These are phyloP conservation scores for Xyliphius kryptos DNA, from an alignment of 2,113 vertebrate genomes.

Conservation along the genomic window DNA sequence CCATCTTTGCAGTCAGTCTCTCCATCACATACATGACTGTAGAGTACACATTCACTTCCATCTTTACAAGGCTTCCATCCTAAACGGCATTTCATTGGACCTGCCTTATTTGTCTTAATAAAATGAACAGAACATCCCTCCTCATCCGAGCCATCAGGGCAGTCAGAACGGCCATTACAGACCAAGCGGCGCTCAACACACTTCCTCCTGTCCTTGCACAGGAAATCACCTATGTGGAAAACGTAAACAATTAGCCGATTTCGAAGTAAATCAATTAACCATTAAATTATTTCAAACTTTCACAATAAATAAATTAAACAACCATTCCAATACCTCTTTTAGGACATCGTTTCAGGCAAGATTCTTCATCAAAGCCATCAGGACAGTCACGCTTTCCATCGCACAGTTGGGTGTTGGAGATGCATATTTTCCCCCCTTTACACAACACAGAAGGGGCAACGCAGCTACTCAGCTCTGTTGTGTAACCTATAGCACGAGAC, in stretches of 20 bases:
- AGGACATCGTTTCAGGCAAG: constrained; percentile 40
- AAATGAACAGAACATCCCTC: constrained; percentile 50
- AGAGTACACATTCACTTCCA: constrained; percentile 60
- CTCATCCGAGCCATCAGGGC: constrained; percentile 77
- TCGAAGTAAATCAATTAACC: no score
- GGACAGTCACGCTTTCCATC: constrained; percentile 48
- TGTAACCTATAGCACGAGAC: neutral
- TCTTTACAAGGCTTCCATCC: constrained; percentile 58
- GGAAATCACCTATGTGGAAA: constrained; percentile 64
- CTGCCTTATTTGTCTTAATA: neutral
- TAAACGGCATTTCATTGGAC: constrained; percentile 45
- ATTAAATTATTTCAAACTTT: no score
- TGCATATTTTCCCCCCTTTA: constrained; percentile 47
- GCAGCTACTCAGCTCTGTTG: constrained; percentile 47
- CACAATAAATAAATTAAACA: no score
- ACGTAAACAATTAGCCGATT: no score
- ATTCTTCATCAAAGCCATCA: constrained; percentile 47
- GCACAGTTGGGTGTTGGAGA: constrained; percentile 26
- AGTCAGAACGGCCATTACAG: constrained; percentile 72
- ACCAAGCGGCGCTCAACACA: constrained; percentile 55
- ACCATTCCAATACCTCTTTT: no score
- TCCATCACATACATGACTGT: constrained; percentile 71
- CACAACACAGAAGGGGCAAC: constrained; percentile 60
- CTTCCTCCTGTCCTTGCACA: constrained; percentile 52
- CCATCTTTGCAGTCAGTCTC: constrained; percentile 74